Conservation (phyloP, 53 echinoderm and acorn worm genomes). For the Henricia sp. region DNA sequence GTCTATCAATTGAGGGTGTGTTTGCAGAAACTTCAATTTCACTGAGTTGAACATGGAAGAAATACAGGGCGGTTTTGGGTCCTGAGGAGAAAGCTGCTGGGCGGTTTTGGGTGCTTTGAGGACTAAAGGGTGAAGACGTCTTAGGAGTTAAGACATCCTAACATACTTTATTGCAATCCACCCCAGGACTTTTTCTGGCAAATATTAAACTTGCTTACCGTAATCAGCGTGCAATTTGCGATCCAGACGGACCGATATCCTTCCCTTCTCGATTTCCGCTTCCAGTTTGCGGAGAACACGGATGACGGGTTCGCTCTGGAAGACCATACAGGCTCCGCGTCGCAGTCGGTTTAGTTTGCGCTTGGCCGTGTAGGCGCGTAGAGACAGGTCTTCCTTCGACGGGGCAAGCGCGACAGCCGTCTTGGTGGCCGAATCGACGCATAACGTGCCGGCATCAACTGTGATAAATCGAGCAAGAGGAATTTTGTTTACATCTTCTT, state of each 20-base stretch:
- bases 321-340: slow-evolving; percentile 85
- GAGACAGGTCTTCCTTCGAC: slow-evolving; percentile 87
- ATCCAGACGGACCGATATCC: slow-evolving; percentile 77
- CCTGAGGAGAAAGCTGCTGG: too few species aligned
- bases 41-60: too few species aligned
- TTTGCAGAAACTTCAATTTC: too few species aligned
- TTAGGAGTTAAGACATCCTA: too few species aligned
- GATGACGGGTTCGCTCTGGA: slow-evolving; percentile 95
- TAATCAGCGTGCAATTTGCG: slow-evolving; percentile 92
- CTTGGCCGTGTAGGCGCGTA: slow-evolving; percentile 93
- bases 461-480: neutral
- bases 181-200: too few species aligned
- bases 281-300: slow-evolving; percentile 89
- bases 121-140: too few species aligned
- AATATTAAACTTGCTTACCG: slow-evolving; percentile 72
- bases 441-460: slow-evolving; percentile 82
- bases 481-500: too few species aligned
- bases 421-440: slow-evolving; percentile 48
- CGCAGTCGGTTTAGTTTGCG: slow-evolving; percentile 84
- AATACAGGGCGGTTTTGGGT: too few species aligned
- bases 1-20: too few species aligned
- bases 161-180: too few species aligned
- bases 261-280: slow-evolving; percentile 83
- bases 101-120: too few species aligned
- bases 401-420: slow-evolving; percentile 73